phyloP scores from a whole-genome alignment of 2,113 vertebrate genomes.

The zebrafish (Danio rerio) region GRCz12tu NC_133190.1:23580001-23580500 shows the following conservation, averaged over 20 bases:
- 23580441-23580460: no score
- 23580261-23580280: neutral
- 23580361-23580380: neutral
- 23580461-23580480: neutral
- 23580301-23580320: no score
- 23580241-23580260: constrained; percentile 10
- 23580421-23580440: no score
- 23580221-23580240: constrained; percentile 83
- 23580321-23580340: no score
- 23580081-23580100: constrained; percentile 63
- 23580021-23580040: constrained; percentile 62
- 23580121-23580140: neutral
- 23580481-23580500: constrained; percentile 75
- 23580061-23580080: constrained; percentile 67
- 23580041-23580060: constrained; percentile 74
- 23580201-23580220: constrained; percentile 82
- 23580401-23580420: neutral
- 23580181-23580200: constrained; percentile 75
- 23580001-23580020: constrained; percentile 82
- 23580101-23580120: neutral
- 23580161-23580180: constrained; percentile 64
- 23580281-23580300: no score
- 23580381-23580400: neutral
- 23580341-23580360: neutral
- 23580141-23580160: constrained; percentile 45